Evolutionary conservation across 2,797 vertebrate genomes (phyloP).

Genomic region (Myripristis murdjan): DNA sequence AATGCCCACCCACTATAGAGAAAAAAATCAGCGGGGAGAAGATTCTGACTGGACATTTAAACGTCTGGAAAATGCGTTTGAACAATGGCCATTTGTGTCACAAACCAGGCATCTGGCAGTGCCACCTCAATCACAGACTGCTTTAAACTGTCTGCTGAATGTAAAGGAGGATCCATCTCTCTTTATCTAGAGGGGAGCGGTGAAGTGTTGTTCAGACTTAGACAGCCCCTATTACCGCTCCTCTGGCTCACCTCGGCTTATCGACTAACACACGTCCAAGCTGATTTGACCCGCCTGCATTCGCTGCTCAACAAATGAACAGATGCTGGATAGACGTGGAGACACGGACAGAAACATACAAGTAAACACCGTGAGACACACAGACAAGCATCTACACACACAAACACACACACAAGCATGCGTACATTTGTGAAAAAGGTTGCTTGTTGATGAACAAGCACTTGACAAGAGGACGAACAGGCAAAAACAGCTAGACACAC

Average conservation of each 20-base stretch:
- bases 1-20: too few species aligned
- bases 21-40: too few species aligned
- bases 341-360: conserved; percentile 9
- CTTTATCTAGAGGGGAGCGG: conserved; percentile 56
- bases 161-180: conserved; percentile 39
- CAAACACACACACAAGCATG: conserved; percentile 6
- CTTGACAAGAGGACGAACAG: not conserved
- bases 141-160: conserved; percentile 40
- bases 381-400: not conserved
- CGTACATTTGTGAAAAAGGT: not conserved
- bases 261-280: conserved; percentile 59
- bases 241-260: conserved; percentile 53
- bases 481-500: not conserved
- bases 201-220: conserved; percentile 46
- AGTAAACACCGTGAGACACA: not conserved
- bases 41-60: too few species aligned
- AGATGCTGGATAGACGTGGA: conserved; percentile 24
- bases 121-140: conserved; percentile 7
- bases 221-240: conserved; percentile 49
- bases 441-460: not conserved
- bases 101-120: too few species aligned
- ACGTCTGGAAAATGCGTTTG: too few species aligned
- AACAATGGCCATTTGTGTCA: too few species aligned
- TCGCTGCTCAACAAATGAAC: conserved; percentile 36
- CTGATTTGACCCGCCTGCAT: conserved; percentile 54